A percentile compares a stretch with the other conserved stretches of the same genome.
phyloP scores from a whole-genome alignment of 2,797 vertebrate species.

The Epinephelus coioides region DNA sequence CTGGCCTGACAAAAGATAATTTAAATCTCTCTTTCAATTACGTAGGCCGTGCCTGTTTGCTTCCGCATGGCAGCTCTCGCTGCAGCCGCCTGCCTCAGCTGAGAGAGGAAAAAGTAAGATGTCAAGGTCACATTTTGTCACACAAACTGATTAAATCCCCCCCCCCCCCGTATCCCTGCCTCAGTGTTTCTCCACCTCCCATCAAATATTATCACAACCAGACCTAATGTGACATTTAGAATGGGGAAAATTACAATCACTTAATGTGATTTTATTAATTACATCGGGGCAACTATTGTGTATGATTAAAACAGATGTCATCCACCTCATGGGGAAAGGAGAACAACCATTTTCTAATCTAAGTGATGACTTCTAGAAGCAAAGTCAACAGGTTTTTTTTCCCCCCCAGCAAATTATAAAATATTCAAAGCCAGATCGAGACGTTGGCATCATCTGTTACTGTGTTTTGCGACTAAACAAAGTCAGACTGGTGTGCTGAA shows the following conservation, averaged over 20 bases:
- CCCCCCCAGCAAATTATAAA: slow-evolving; percentile 6
- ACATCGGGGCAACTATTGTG: slow-evolving; percentile 56
- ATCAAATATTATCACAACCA: slow-evolving; percentile 73
- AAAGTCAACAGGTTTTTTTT: slow-evolving; percentile 21
- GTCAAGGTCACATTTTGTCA: slow-evolving; percentile 77
- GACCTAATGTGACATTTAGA: slow-evolving; percentile 77
- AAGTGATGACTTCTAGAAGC: slow-evolving; percentile 11
- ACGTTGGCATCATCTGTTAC: slow-evolving; percentile 28
- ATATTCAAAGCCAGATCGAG: slow-evolving; percentile 19
- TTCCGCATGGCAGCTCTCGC: slow-evolving; percentile 16
- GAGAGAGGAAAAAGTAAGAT: slow-evolving; percentile 45
- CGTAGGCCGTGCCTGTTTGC: slow-evolving; percentile 41
- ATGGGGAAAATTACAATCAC: slow-evolving; percentile 67
- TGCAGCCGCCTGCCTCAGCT: slow-evolving; percentile 37
- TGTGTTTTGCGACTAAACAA: slow-evolving; percentile 15
- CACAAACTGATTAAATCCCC: slow-evolving; percentile 74
- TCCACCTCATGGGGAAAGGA: slow-evolving; percentile 33
- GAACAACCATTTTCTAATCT: slow-evolving; percentile 40
- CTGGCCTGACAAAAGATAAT: slow-evolving; percentile 63
- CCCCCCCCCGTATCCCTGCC: slow-evolving; percentile 33
- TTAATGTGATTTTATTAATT: slow-evolving; percentile 77
- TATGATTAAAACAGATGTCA: slow-evolving; percentile 76
- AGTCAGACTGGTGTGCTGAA: slow-evolving; percentile 19
- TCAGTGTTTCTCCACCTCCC: slow-evolving; percentile 58
- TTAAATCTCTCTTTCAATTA: slow-evolving; percentile 72